phyloP scores from a whole-genome alignment of 92 coral and sea anemone species.

The Epizoanthus ramosus region DNA sequence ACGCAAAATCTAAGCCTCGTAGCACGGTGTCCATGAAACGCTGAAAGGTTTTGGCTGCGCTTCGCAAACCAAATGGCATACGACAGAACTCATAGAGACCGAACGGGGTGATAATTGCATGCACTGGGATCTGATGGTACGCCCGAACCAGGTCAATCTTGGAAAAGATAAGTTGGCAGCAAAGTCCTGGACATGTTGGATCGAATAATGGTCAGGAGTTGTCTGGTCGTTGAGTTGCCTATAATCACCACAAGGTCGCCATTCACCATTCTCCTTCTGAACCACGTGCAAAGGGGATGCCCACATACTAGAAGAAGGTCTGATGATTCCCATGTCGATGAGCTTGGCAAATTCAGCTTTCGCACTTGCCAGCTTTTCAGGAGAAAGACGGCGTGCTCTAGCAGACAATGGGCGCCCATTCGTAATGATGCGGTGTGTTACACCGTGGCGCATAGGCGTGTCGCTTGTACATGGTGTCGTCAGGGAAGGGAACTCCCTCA shows the following conservation, averaged over 20 bases:
- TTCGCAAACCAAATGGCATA: conserved; percentile 57
- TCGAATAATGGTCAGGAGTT: conserved; percentile 53
- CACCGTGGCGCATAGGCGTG: conserved; percentile 32
- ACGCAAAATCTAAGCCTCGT: conserved; percentile 44
- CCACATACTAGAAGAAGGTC: conserved; percentile 60
- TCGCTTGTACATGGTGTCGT: conserved; percentile 50
- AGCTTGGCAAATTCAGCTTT: conserved; percentile 49
- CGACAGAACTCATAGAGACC: conserved; percentile 58
- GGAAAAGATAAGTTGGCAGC: conserved; percentile 44
- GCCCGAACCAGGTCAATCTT: conserved; percentile 51
- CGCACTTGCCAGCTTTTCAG: conserved; percentile 47
- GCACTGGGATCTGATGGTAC: conserved; percentile 60
- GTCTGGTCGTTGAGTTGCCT: conserved; percentile 47
- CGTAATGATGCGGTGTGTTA: conserved; percentile 36
- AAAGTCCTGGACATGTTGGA: conserved; percentile 58
- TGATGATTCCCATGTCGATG: conserved; percentile 49
- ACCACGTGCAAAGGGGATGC: conserved; percentile 65
- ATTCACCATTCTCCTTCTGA: conserved; percentile 49
- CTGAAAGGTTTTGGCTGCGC: conserved; percentile 61
- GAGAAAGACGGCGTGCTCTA: conserved; percentile 40
- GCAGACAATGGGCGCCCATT: conserved; percentile 38
- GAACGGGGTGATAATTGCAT: conserved; percentile 53
- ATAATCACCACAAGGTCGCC: conserved; percentile 67
- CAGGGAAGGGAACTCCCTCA: conserved; percentile 41
- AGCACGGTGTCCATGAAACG: conserved; percentile 45